phyloP scores from a whole-genome alignment of 2,888 invertebrate genomes.

The Abrostola triplasia region DNA sequence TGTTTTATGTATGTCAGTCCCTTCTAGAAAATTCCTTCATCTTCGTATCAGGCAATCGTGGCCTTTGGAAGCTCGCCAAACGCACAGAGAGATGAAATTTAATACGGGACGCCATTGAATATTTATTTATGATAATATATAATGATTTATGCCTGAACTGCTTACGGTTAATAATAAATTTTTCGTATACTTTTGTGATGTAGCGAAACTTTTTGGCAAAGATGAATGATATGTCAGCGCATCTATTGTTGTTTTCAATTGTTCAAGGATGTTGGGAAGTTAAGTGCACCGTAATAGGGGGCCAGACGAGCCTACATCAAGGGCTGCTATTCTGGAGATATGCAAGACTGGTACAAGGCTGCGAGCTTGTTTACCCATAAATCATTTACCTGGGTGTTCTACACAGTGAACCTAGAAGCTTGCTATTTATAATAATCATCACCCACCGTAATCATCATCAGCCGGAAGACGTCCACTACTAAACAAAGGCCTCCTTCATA shows the following conservation, averaged over 20 bases:
- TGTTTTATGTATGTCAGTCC: not conserved
- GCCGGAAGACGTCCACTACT: too few species aligned
- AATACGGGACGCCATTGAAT: conserved; percentile 83
- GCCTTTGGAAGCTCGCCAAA: conserved; percentile 76
- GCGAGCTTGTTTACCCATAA: too few species aligned
- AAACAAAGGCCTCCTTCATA: too few species aligned
- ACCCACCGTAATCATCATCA: too few species aligned
- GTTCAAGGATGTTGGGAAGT: not conserved
- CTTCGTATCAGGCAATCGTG: conserved; percentile 64
- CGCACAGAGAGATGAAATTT: conserved; percentile 79
- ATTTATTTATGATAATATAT: conserved; percentile 86
- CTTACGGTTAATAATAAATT: conserved; percentile 80
- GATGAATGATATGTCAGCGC: conserved; percentile 44
- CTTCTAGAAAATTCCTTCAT: conserved; percentile 38
- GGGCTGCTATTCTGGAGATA: too few species aligned
- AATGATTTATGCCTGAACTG: conserved; percentile 83
- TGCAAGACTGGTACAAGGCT: conserved; percentile 4
- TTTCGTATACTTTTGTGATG: conserved; percentile 61
- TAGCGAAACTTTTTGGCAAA: conserved; percentile 40
- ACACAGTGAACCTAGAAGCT: too few species aligned
- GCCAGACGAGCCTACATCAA: conserved; percentile 7
- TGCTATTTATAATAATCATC: too few species aligned
- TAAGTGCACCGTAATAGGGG: not conserved
- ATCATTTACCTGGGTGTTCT: too few species aligned
- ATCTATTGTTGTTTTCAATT: conserved; percentile 37